These are phyloP conservation scores for Eremophila alpestris DNA, from an alignment of 2,797 vertebrate genomes.

Conservation along the genomic window DNA sequence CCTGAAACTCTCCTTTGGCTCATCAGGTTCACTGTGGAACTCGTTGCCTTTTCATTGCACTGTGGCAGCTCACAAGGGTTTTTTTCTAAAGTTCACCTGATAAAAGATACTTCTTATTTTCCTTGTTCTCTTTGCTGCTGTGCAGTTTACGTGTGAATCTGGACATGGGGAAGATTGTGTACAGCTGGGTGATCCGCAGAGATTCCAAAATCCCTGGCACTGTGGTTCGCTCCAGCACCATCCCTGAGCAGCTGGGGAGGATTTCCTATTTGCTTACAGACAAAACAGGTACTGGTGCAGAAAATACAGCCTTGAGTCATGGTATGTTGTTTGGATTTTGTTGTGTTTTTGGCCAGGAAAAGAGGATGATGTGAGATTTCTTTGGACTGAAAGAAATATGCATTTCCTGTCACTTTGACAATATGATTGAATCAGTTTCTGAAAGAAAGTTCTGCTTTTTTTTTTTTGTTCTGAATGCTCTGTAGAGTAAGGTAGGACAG, in stretches of 20 bases:
- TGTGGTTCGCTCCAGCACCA: constrained; percentile 95
- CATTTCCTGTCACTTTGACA: background rate
- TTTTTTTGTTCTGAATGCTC: background rate
- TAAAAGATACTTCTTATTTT: background rate
- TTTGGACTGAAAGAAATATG: background rate
- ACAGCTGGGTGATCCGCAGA: constrained; percentile 98
- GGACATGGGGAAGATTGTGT: constrained; percentile 99
- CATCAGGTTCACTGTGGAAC: background rate
- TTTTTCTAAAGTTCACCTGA: background rate
- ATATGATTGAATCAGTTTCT: background rate
- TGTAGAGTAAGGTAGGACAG: background rate
- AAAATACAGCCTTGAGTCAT: background rate
- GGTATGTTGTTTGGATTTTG: background rate
- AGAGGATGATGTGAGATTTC: background rate
- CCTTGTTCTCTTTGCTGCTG: background rate
- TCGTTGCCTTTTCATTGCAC: background rate
- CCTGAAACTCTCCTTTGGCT: background rate
- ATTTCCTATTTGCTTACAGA: constrained; percentile 98
- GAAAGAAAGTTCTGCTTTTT: background rate
- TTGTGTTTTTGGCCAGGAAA: background rate
- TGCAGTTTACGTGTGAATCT: constrained; percentile 93
- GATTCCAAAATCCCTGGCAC: constrained; percentile 97
- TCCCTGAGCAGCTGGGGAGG: constrained; percentile 95
- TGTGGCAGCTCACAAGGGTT: background rate
- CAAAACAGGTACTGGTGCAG: constrained; percentile 87